A percentile compares a stretch with the other conserved stretches of the same genome.
phyloP scores from a whole-genome alignment of 92 coral and sea anemone species.

The Plumapathes pennacea region DNA sequence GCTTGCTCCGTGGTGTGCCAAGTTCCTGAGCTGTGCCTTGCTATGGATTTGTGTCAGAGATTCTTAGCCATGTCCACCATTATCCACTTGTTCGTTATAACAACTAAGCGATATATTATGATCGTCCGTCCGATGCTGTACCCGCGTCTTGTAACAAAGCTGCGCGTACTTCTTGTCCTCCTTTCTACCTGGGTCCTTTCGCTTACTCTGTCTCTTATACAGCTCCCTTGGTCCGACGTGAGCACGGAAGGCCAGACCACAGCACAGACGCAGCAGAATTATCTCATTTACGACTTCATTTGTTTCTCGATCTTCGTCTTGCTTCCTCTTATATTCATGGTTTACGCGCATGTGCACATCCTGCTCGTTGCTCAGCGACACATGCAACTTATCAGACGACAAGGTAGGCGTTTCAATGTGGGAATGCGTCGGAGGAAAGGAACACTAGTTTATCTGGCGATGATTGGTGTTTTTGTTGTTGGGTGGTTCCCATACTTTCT shows the following conservation, averaged over 20 bases:
- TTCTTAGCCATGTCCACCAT: slow-evolving; percentile 13
- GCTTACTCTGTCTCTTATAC: background rate
- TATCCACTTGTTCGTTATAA: slow-evolving; percentile 10
- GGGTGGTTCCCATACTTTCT: slow-evolving; percentile 15
- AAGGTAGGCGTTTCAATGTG: background rate
- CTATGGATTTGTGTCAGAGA: slow-evolving; percentile 20
- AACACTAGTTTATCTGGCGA: background rate
- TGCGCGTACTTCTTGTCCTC: slow-evolving; percentile 1
- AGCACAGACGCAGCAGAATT: background rate
- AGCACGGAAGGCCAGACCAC: background rate
- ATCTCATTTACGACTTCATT: slow-evolving; percentile 4
- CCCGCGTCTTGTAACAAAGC: background rate
- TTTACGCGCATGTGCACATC: slow-evolving; percentile 5
- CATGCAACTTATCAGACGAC: background rate
- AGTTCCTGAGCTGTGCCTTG: slow-evolving; percentile 8
- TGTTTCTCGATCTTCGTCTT: background rate
- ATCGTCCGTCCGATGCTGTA: slow-evolving; percentile 1
- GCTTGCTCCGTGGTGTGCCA: background rate
- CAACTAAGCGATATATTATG: slow-evolving; percentile 2
- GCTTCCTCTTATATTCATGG: slow-evolving; percentile 2
- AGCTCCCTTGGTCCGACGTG: slow-evolving; percentile 3
- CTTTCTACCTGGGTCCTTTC: slow-evolving; percentile 4
- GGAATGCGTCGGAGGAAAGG: too few relatives aligned
- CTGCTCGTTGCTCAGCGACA: slow-evolving; percentile 7
- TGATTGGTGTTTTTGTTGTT: background rate